phyloP scores from a whole-genome alignment of 2,888 invertebrate genomes.

The Alloplasta piceator region DNA sequence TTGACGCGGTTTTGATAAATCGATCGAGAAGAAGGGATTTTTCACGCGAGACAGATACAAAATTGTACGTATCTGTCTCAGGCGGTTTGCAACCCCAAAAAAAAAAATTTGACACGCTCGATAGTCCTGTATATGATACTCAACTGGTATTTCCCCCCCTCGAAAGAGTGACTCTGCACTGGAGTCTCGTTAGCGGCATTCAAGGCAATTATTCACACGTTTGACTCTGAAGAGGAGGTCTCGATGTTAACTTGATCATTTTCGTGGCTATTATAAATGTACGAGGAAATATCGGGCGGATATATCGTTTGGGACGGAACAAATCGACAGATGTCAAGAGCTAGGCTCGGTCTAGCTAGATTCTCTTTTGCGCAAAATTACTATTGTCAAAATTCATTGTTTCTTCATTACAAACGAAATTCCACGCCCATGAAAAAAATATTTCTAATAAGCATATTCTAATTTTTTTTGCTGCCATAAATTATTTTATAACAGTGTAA shows the following conservation, averaged over 20 bases:
- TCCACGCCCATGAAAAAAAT: no score
- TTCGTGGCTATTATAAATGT: conserved; percentile 7
- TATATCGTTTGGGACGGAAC: conserved; percentile 71
- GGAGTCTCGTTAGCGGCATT: conserved; percentile 81
- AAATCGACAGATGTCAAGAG: conserved; percentile 81
- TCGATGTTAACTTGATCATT: conserved; percentile 19
- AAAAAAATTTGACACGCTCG: conserved; percentile 48
- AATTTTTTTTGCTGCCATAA: no score
- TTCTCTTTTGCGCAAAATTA: no score
- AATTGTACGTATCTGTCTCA: conserved; percentile 5
- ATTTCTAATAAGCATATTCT: no score
- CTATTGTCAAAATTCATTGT: no score
- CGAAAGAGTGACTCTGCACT: conserved; percentile 71
- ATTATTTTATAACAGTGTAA: no score
- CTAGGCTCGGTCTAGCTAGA: conserved; percentile 64
- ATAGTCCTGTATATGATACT: conserved; percentile 13
- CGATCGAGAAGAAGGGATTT: not conserved
- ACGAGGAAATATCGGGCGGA: conserved; percentile 69
- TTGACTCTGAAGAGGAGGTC: conserved; percentile 71
- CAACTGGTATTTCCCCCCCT: conserved; percentile 51
- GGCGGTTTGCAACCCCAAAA: not conserved
- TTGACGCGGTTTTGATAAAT: conserved; percentile 41
- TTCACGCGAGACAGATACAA: not conserved
- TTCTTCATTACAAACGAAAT: no score
- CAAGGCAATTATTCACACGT: conserved; percentile 81